These are phyloP conservation scores for Acanthosepion esculentum DNA, from an alignment of 2,888 invertebrate species.

Conservation along the genomic window DNA sequence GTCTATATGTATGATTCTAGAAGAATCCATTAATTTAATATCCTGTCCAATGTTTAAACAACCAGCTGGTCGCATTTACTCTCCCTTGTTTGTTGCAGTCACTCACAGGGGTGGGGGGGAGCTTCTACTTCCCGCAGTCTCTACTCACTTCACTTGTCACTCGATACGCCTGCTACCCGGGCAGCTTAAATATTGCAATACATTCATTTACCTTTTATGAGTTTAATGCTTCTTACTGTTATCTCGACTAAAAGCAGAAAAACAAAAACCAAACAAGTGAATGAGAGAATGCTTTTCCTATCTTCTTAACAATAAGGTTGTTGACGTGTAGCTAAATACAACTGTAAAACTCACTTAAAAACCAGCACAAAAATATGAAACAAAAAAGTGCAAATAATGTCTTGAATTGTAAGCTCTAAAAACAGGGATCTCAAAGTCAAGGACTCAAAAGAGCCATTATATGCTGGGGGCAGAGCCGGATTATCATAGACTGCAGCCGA, in stretches of 20 bases:
- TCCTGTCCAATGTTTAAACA: neutral
- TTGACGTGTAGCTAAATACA: no score
- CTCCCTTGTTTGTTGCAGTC: neutral
- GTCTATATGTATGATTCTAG: neutral
- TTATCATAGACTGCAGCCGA: no score
- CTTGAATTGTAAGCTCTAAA: no score
- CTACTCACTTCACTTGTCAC: neutral
- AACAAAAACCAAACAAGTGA: neutral
- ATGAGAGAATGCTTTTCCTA: no score
- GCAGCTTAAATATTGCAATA: neutral
- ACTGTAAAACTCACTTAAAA: no score
- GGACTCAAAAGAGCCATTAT: no score
- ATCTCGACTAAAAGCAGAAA: neutral
- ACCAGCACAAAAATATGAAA: no score
- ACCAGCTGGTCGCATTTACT: neutral
- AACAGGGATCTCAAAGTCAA: no score
- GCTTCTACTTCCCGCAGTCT: neutral
- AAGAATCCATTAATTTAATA: conserved; percentile 8
- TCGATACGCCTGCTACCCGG: no score
- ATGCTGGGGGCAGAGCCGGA: no score
- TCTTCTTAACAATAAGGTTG: no score
- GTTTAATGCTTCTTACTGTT: neutral
- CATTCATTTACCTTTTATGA: neutral
- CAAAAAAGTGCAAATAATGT: no score
- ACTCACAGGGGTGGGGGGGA: neutral